Evolutionary conservation across 1,140 invertebrate species (phyloP), one percentile per base, ranked within the genome.

Genomic region (Euura lappo): DNA sequence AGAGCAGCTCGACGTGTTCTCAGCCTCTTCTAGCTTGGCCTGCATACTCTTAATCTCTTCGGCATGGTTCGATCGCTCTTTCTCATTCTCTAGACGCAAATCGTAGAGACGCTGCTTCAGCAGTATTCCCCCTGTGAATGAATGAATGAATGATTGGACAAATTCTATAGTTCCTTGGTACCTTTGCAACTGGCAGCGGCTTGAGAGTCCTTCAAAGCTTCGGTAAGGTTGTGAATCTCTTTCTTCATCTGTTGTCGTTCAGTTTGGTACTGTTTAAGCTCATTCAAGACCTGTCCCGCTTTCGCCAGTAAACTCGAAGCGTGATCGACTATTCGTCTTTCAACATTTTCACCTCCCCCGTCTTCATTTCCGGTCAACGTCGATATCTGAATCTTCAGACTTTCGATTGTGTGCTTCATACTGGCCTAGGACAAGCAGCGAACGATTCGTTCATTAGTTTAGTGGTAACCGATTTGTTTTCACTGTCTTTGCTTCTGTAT

Each of bases 321-420:
- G 2, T 73, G 11, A 5, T 28, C n/a, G 6, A 70, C 65, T 3
- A 73, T 70, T 13, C 43, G 45, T 65, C 45, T 43, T 28, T 70
- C 60, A 4, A 10, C 51, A n/a, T 60, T 60, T n/a, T 60, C 11
- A 10, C 7, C 68, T n/a, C 65, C 10, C 6, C 70, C 65, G 28
- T 70, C 72, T 7, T 11, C 65, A n/a, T 43, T 13, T 44, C 8
- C 68, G 4, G 45, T 73, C 64, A 60, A 42, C 3, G 68, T 44
- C 28, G 72, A 65, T 70, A 46, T 65, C 69, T 73, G 68, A 45
- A 66, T 70, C 51, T 10, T 65, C 68, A 73, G 70, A 46, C 69
- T 47, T 65, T 73, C 72, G 60, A 70, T 71, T 64, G 69, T 71
- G 65, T 65, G 47, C 69, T 74, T 64, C 72, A 74, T 71, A 60